Evolutionary conservation across 2,888 invertebrate species (phyloP), one percentile per base, ranked within the genome.

Genomic region (Cordilura impudica): DNA sequence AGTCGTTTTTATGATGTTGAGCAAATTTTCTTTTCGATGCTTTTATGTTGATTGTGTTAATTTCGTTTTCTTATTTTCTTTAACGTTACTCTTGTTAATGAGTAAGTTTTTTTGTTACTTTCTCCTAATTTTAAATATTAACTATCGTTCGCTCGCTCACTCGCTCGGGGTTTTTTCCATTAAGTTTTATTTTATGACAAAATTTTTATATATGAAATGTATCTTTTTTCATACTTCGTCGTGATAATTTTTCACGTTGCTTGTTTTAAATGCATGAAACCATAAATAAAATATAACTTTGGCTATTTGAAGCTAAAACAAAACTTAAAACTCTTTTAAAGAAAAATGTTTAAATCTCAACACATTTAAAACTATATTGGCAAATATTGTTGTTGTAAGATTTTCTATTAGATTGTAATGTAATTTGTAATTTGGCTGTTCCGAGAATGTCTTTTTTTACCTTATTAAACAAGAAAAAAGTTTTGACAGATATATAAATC

Each of bases 131-230:
- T 65, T 12, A 29, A 47, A 35, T 14, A 47, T 74, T 63, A 67
- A 69, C 39, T 80, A 77, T 69, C 73, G 74, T 78, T 83, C 81
- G 80, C 82, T 82, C 81, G 80, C 81, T 83, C 81, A 81, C 82
- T 83, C 76, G 82, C 82, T 83, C 82, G 78, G 78, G 58, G 61
- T 71, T 73, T 61, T 29, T 26, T 51, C 56, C 65, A 61, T 10
- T 31, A 67, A 45, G 21, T 45, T 58, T 45, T 29, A 69, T 0
- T 14, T 16, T 47, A 35, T 69, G n/a, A 43, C 12, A 21, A 31
- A 21, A 63, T 16, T 18, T n/a, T 58, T 70, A 63, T 63, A 16
- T 19, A 58, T 75, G 56, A 70, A 7, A 60, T 72, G 47, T 21
- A 56, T 39, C 31, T 5, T 29, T 23, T 49, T n/a, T 23, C 21